Evolutionary conservation across 2,797 vertebrate genomes (phyloP).

Genomic region (Cuniculus paca): DNA sequence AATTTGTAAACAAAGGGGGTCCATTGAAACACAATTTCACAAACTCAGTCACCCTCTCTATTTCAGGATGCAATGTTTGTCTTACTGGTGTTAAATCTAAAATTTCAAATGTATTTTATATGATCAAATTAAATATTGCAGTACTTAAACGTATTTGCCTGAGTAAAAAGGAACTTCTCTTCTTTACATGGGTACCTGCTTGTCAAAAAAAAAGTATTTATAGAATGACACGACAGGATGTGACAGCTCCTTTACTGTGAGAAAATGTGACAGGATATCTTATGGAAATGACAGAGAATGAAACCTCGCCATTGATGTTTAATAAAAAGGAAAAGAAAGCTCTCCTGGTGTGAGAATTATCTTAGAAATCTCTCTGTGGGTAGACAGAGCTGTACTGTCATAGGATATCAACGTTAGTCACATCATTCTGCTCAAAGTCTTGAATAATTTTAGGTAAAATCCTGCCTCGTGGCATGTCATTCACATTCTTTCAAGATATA

Average conservation of each 20-base stretch:
- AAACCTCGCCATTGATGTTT: not conserved
- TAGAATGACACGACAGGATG: not conserved
- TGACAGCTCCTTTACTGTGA: not conserved
- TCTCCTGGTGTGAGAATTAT: not conserved
- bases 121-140: not conserved
- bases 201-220: conserved; percentile 33
- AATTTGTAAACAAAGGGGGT: not conserved
- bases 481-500: not conserved
- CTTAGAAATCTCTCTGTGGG: not conserved
- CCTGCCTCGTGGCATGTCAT: not conserved
- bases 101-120: not conserved
- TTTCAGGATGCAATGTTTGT: not conserved
- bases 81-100: not conserved
- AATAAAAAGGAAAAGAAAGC: conserved; percentile 38
- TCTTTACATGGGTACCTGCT: not conserved
- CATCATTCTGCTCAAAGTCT: not conserved
- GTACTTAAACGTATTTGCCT: not conserved
- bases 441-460: not conserved
- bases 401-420: not conserved
- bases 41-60: not conserved
- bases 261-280: conserved; percentile 47
- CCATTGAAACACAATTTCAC: not conserved
- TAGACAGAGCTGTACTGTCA: not conserved
- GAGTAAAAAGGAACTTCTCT: not conserved
- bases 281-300: conserved; percentile 3